Evolutionary conservation across 2,113 vertebrate genomes (phyloP).

Genomic region (Crotalus helleri): DNA sequence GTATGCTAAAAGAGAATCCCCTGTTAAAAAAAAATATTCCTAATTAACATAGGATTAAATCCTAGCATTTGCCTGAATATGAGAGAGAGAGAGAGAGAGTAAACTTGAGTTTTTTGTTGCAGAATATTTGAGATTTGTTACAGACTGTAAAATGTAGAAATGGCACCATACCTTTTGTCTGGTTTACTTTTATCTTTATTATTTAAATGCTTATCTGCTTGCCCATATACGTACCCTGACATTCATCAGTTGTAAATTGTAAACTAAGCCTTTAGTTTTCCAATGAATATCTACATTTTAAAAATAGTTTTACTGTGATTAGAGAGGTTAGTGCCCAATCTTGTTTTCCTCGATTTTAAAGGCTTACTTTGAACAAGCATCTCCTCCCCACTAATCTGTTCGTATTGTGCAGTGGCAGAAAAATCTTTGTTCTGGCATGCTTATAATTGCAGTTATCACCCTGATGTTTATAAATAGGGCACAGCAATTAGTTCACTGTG

Average conservation of each 20-base stretch:
- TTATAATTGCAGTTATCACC: conserved; percentile 22
- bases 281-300: neutral
- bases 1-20: too few relatives aligned
- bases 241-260: neutral
- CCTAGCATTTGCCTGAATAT: neutral
- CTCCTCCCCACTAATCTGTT: neutral
- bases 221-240: neutral
- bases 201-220: neutral
- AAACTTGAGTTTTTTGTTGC: neutral
- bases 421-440: conserved; percentile 3
- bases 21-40: neutral
- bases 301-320: neutral
- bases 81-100: neutral
- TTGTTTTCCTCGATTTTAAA: neutral
- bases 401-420: neutral
- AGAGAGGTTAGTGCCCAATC: neutral
- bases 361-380: conserved; percentile 9
- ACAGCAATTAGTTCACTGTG: conserved; percentile 6
- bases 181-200: neutral
- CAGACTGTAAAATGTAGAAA: neutral
- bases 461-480: conserved; percentile 19
- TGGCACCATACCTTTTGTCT: neutral
- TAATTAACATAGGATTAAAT: neutral
- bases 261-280: neutral
- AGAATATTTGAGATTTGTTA: neutral